These are phyloP conservation scores for Thomomys bottae DNA, from an alignment of 2,113 vertebrate species.

Conservation along the genomic window DNA sequence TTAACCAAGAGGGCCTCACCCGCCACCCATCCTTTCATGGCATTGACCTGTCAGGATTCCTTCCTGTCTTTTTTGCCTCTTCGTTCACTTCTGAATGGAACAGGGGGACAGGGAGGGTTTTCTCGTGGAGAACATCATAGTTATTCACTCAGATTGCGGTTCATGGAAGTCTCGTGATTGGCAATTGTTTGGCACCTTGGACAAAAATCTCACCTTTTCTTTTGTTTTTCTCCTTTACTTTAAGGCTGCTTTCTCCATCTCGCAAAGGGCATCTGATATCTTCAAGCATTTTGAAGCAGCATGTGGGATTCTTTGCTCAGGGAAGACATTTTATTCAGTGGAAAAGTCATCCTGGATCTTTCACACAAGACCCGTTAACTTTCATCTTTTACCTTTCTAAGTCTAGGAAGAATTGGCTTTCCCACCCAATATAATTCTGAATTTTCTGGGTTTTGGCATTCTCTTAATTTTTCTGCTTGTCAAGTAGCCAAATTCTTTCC, in stretches of 20 bases:
- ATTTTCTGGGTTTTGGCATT: neutral
- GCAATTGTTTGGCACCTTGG: neutral
- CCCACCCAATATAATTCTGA: neutral
- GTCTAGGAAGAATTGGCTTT: neutral
- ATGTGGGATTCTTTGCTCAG: neutral
- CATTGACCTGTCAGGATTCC: too few species aligned
- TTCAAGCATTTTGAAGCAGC: neutral
- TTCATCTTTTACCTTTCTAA: neutral
- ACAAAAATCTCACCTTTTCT: neutral
- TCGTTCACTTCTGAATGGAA: too few species aligned
- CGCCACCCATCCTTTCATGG: accelerated
- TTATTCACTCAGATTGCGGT: neutral
- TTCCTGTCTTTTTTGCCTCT: too few species aligned
- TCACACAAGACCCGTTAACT: neutral
- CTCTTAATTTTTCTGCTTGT: slow-evolving; percentile 18
- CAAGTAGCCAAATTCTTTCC: slow-evolving; percentile 1
- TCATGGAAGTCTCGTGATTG: neutral
- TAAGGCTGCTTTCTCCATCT: neutral
- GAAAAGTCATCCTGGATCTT: neutral
- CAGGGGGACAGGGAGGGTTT: neutral
- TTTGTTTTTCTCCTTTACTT: neutral
- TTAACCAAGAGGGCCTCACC: accelerated
- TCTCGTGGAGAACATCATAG: accelerated
- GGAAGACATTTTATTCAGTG: neutral
- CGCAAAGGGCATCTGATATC: neutral